Base-by-base conservation (phyloP, 2,113 vertebrate species). In the Tragelaphus strepsiceros region DNA sequence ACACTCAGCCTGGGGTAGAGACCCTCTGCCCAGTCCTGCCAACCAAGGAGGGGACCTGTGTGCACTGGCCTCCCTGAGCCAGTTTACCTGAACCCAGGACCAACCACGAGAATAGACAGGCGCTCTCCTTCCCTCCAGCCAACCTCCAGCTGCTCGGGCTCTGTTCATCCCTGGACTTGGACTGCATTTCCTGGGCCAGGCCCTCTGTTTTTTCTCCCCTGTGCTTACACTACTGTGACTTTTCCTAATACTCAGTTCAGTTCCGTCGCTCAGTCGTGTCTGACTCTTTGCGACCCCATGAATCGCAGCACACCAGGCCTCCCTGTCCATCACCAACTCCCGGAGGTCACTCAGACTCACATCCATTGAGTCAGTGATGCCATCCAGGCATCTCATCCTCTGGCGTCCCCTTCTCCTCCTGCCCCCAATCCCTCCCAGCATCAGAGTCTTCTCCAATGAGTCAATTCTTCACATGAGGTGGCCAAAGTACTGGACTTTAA, bases 101-200 rank as follows among this genome's bases (percentile, higher is more conserved):
- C 35, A 5, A 62, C 19, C 67, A 39, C 2, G 43, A 35, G 26
- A 4, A 61, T 11, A 58, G 13, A 59, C 21, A 14, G 0, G 5
- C 0, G 0, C n/a, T 14, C 51, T 19, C 39, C 0, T 17, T 35
- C 32, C 11, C 14, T 17, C 49, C 19, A 54, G 61, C 15, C 39
- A 12, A 21, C 4, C 5, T 64, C 1, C 0, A 2, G 56, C 35
- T 35, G 22, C 7, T 8, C 59, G 4, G 3, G 28, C 0, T 0
- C 32, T 58, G 21, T 67, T 46, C n/a, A 17, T 51, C 56, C 59
- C 13, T 4, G 39, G 22, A 53, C 17, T 22, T 13, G 1, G 4
- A 7, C 59, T 24, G 19, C 2, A 32, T 15, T 32, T n/a, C 59
- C 54, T 28, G 43, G 61, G 16, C 28, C 39, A 30, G 78, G n/a